Percentiles rank a stretch among this genome's conserved stretches.
These are phyloP conservation scores for Petrocephalus zakoni DNA, from an alignment of 2,113 vertebrate species.

Conservation along the genomic window DNA sequence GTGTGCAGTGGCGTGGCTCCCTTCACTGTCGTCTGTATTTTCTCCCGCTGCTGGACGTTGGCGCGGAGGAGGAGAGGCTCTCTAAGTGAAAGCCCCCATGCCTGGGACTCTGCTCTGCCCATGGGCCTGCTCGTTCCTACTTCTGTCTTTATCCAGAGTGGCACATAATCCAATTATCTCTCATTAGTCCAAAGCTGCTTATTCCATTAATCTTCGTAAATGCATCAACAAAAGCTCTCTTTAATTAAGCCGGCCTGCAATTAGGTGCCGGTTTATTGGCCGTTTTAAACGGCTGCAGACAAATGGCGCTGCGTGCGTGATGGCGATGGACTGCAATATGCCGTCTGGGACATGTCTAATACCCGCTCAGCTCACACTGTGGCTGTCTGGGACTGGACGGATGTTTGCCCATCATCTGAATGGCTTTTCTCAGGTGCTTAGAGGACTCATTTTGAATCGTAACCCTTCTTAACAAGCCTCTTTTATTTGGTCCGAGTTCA, in stretches of 20 bases:
- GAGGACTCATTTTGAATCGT: background rate
- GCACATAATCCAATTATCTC: conserved; percentile 79
- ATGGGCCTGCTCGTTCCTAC: conserved; percentile 13
- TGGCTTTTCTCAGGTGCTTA: background rate
- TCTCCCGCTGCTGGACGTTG: background rate
- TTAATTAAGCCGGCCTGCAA: conserved; percentile 81
- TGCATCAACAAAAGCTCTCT: conserved; percentile 74
- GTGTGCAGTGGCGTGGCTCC: background rate
- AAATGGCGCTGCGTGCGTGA: background rate
- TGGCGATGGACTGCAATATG: background rate
- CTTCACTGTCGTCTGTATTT: background rate
- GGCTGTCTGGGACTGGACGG: background rate
- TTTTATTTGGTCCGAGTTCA: background rate
- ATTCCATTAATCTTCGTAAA: conserved; percentile 87
- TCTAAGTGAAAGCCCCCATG: background rate
- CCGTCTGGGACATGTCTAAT: background rate
- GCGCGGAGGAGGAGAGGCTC: background rate
- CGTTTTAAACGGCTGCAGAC: conserved; percentile 31
- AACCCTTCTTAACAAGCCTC: background rate
- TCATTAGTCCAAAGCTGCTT: conserved; percentile 79
- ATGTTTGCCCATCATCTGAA: background rate
- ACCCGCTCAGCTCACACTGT: background rate
- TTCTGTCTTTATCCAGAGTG: conserved; percentile 71
- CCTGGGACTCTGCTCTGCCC: background rate
- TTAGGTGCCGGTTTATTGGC: conserved; percentile 77